Base-by-base conservation (phyloP, 2,888 invertebrate species). In the Netelia melanura region DNA sequence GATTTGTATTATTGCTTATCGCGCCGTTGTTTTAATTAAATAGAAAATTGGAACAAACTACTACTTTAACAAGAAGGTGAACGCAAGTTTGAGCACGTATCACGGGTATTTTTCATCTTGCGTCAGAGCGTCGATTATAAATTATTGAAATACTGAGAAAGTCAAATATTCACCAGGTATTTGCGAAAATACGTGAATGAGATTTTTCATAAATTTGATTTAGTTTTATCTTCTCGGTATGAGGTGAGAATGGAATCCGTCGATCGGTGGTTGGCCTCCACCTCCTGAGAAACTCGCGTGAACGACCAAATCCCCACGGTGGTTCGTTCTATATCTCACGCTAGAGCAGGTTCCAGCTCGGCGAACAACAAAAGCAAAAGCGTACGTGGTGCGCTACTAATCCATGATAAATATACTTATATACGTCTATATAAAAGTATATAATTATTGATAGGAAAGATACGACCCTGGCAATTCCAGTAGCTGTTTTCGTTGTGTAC, bases 251-350 rank as follows among this genome's bases (percentile, higher is more conserved):
- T 62, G 5, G 54, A 10, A 75, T 70, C 68, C 76, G 76, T 23
- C 23, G 70, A 61, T 75, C 61, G 71, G 77, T 70, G 65, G 82
- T 86, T 83, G 87, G 83, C 86, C 87, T 86, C 76, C 84, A 82
- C 75, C 81, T 61, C 61, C 38, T 56, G 74, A n/a, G 84, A 78
- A 70, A 81, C 70, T 23, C 54, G 79, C 75, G 75, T 78, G 70
- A 83, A 70, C 54, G 78, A 78, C 17, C 23, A 52, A 71, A 79
- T 65, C 5, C 30, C 56, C 58, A 52, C 61, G 58, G 58, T 58
- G 58, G 11, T 10, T 10, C 11, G 70, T 80, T 75, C 72, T 61
- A 81, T 65, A 84, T 84, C 71, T 61, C 75, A 54, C 67, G 58
- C 64, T 25, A 48, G 77, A 84, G 81, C 86, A 81, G 81, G 86